Base-by-base conservation (phyloP, 2,113 vertebrate genomes). In the Centropus bengalensis region DNA sequence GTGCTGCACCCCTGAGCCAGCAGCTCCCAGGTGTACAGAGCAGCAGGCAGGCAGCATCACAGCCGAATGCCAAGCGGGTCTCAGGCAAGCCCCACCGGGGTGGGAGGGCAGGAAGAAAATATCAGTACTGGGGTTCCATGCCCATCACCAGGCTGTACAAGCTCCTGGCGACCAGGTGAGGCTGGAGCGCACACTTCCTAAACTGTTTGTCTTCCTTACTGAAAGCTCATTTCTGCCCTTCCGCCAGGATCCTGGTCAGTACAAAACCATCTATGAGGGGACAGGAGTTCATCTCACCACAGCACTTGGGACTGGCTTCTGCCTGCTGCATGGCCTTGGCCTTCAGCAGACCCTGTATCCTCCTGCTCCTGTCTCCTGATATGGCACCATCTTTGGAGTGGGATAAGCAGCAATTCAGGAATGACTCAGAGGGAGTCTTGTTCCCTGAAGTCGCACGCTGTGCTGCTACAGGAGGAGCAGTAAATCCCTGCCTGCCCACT, bases 231-330 rank as follows among this genome's bases (percentile, higher is more conserved):
- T 86, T 18, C 68, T 62, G 30, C 22, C 49, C 51, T 42, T 83
- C 52, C 30, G 51, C 67, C 42, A 38, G 14, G 28, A 9, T 40
- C 24, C 73, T 19, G 38, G 26, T 51, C 47, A 77, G 51, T 28
- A 17, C 1, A 7, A 92, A 44, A 89, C 30, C 10, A 47, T 69
- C n/a, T 51, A 3, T 8, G 51, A 83, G 18, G 19, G 8, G 26
- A 54, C 0, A 0, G 21, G 18, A 73, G 24, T 54, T 86, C 45
- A 83, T 24, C 26, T 17, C 14, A 47, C 16, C 0, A 0, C n/a
- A 82, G 47, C 54, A 60, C 52, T 4, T 32, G 33, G 80, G 62
- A 51, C 24, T 85, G 54, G 49, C 32, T 90, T 85, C 83, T 23
- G 9, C 30, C 45, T 64, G 76, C 45, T 55, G 58, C 40, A 28